Percentiles rank a stretch among this genome's conserved stretches.
Conservation (phyloP, 1,140 invertebrate species). For the Solenopsis fugax region DNA sequence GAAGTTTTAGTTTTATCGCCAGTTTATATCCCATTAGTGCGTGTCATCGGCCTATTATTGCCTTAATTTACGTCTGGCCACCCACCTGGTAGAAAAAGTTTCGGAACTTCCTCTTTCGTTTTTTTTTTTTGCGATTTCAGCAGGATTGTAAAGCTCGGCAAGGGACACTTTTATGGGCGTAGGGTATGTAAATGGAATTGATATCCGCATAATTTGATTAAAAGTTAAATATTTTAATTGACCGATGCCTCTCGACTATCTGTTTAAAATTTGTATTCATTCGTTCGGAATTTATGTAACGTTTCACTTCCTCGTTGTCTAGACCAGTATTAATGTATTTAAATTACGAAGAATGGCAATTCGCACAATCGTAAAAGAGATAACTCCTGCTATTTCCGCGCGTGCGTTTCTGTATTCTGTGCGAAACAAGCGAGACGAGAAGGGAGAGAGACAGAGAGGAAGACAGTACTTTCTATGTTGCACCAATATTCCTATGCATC, state of each 20-base stretch:
- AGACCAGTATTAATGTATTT: background rate
- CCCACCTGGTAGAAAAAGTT: background rate
- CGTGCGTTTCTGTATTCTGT: conserved; percentile 49
- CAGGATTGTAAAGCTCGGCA: background rate
- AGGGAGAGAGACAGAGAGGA: background rate
- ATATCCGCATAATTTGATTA: background rate
- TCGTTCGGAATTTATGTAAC: background rate
- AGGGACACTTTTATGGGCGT: background rate
- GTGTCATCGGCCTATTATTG: conserved; percentile 33
- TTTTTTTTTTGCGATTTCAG: background rate
- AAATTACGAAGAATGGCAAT: background rate
- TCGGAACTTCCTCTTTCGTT: background rate
- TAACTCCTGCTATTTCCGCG: background rate
- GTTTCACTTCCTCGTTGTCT: background rate
- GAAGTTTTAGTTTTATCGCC: conserved; percentile 48
- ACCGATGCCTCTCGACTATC: background rate
- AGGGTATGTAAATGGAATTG: conserved; percentile 17
- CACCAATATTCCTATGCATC: conserved; percentile 76
- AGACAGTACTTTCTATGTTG: conserved; percentile 57
- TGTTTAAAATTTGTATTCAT: background rate
- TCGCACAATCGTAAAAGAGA: background rate
- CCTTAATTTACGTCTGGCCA: background rate
- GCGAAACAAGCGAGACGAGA: background rate
- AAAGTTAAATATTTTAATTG: background rate
- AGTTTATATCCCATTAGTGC: conserved; percentile 46